Conservation (phyloP, 2,113 vertebrate genomes). For the Lophura nycthemera region DNA sequence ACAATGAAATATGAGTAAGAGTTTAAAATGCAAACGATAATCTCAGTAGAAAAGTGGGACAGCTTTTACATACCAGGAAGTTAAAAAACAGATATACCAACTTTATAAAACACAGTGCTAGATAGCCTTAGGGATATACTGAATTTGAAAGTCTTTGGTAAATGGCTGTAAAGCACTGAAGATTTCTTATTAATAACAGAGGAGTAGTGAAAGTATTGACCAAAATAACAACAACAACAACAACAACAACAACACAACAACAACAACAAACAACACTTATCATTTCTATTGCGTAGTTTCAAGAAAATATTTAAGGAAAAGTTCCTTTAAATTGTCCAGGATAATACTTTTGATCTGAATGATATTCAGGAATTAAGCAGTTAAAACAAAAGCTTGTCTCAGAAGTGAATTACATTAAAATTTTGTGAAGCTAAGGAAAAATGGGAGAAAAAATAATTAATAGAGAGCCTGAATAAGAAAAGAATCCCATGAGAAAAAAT, state of each 20-base stretch:
- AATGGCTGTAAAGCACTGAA: not conserved
- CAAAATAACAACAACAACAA: not conserved
- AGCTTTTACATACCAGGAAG: not conserved
- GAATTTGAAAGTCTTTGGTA: not conserved
- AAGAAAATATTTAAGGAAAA: not conserved
- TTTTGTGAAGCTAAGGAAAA: not conserved
- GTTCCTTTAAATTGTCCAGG: not conserved
- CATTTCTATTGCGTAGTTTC: not conserved
- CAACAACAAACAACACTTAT: not conserved
- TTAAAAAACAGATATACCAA: not conserved
- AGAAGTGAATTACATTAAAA: not conserved
- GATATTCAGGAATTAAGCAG: not conserved
- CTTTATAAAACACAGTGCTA: rapidly evolving
- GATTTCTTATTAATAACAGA: not conserved
- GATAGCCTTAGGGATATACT: not conserved
- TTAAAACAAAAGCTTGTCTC: not conserved
- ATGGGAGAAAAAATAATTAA: not conserved
- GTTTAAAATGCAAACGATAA: not conserved
- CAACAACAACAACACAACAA: too few relatives aligned
- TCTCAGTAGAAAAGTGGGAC: not conserved
- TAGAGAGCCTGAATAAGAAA: not conserved
- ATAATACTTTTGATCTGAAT: not conserved
- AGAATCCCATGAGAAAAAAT: not conserved
- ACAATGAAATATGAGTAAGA: not conserved
- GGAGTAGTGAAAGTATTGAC: not conserved